Evolutionary conservation across 2,113 vertebrate genomes (phyloP), one percentile per base, ranked within the genome.

Genomic region (Nothoprocta pentlandii): DNA sequence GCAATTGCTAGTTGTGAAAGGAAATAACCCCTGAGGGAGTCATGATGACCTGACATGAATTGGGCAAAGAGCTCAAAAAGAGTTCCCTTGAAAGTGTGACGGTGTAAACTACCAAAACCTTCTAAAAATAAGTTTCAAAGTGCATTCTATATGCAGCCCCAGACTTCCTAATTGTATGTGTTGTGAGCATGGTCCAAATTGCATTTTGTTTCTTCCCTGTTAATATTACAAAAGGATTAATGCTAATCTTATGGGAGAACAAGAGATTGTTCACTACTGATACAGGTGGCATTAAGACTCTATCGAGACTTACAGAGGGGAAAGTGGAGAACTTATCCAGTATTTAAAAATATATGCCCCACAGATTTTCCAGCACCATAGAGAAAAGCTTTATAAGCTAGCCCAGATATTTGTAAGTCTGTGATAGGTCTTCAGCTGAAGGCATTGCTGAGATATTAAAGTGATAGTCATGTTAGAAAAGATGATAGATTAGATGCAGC

Each of bases 391-490:
- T 90, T 82, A 85, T 93, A 73, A 93, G 47, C 36, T 75, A 95
- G 67, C 78, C 49, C 63, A 70, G 80, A 81, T 84, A 90, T 90
- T 93, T 87, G 80, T 93, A 93, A 92, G 32, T 49, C 92, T 80
- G 58, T 92, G 95, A 94, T 94, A 95, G 88, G 90, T 76, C 90
- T 92, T 90, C 80, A 79, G 93, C 92, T 95, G 86, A 95, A 94
- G 90, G 77, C 85, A 87, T 59, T 85, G 86, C 90, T 87, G 93
- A 95, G 90, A 92, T 93, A 93, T 94, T 94, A 87, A 86, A 89
- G 93, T 82, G 94, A 95, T 93, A 94, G 94, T 93, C 92, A 89
- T 95, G 94, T 96, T 95, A 92, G 90, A 92, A 95, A 92, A 92
- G 90, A 93, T 94, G 91, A 92, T 94, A 85, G 94, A 96, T 96